These are phyloP conservation scores for Procapra przewalskii DNA, from an alignment of 2,113 vertebrate species.

Conservation along the genomic window DNA sequence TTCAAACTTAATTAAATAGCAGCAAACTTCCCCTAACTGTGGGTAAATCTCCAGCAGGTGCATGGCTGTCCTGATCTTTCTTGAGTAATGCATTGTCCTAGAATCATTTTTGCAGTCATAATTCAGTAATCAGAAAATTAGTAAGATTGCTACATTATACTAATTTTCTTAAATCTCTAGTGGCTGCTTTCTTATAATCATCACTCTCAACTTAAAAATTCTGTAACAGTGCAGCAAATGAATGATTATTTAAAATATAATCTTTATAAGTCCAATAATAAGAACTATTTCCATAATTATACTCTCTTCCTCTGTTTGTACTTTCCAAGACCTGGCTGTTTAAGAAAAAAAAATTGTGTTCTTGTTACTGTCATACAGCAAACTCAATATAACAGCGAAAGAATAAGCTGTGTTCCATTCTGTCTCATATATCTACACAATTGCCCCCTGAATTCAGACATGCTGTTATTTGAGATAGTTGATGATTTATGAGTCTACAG, in stretches of 20 bases:
- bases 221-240: background rate
- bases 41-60: background rate
- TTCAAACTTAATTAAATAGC: background rate
- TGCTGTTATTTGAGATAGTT: slow-evolving; percentile 9
- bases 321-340: background rate
- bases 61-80: background rate
- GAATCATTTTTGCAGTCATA: background rate
- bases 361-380: slow-evolving; percentile 3
- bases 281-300: background rate
- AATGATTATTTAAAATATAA: background rate
- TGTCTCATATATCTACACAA: slow-evolving; percentile 57
- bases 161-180: background rate
- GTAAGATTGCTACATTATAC: background rate
- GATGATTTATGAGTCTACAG: background rate
- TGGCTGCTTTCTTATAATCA: background rate
- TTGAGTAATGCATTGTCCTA: background rate
- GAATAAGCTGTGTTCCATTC: slow-evolving; percentile 21
- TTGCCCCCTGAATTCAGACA: slow-evolving; percentile 41
- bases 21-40: background rate
- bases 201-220: background rate
- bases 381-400: slow-evolving; percentile 50
- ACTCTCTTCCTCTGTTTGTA: background rate
- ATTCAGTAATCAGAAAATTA: background rate
- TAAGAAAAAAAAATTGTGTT: background rate
- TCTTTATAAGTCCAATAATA: background rate